Evolutionary conservation across 2,888 invertebrate genomes (phyloP).

Genomic region (Drosophila austrosaltans): DNA sequence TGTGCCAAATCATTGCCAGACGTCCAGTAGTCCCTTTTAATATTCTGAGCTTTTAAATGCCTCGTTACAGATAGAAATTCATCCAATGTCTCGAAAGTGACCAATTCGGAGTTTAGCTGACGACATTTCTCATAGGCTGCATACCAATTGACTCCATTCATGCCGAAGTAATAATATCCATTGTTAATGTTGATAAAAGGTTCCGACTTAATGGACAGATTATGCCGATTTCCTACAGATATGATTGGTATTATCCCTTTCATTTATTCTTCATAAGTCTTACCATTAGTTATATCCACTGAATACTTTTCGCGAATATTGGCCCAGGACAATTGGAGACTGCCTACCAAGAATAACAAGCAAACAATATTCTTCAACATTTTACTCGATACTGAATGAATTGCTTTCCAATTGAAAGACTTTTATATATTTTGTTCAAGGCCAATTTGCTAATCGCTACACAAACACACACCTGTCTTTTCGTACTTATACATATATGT

Average conservation of each 20-base stretch:
- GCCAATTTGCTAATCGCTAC: neutral
- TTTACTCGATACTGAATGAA: neutral
- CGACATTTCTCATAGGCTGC: constrained; percentile 31
- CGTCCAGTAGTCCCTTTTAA: constrained; percentile 37
- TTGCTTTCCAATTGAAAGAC: neutral
- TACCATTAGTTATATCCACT: neutral
- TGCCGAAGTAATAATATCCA: constrained; percentile 35
- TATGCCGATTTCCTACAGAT: constrained; percentile 25
- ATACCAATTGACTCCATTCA: constrained; percentile 28
- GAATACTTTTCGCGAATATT: neutral
- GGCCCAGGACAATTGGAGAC: neutral
- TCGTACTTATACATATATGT: too few species aligned
- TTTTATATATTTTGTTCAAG: constrained; percentile 1
- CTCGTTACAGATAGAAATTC: constrained; percentile 26
- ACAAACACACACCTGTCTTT: neutral
- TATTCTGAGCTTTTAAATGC: constrained; percentile 20
- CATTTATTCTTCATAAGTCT: neutral
- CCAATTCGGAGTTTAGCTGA: constrained; percentile 20
- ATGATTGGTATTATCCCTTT: neutral
- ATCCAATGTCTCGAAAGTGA: constrained; percentile 31
- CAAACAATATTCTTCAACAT: neutral
- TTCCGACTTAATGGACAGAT: constrained; percentile 2
- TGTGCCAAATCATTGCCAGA: constrained; percentile 56
- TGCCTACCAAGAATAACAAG: neutral
- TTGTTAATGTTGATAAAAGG: constrained; percentile 24